Evolutionary conservation across 1,140 invertebrate genomes (phyloP), one percentile per base, ranked within the genome.

Genomic region (Drosophila navojoa): DNA sequence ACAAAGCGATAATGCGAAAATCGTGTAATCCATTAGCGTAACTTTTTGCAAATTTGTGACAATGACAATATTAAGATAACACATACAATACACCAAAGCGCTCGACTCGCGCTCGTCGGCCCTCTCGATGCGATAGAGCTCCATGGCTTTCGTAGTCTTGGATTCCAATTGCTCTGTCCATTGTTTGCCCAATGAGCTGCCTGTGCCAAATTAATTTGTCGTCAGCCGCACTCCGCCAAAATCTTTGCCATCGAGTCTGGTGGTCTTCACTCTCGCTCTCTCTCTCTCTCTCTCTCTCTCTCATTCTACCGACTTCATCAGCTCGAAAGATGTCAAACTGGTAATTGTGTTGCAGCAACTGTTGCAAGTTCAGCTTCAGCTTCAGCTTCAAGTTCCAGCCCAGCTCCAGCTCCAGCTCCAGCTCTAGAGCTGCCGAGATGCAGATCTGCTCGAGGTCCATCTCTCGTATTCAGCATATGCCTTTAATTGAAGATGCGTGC

Each of bases 51-150:
- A 90, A 91, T 91, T 91, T 91, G 90, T 91, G 90, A 91, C 90
- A 91, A 91, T 91, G 90, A 91, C 90, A 91, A 91, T 91, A 91
- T 91, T 91, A 89, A 91, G 90, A 91, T 91, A 91, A 91, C 90
- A 72, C 59, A 80, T 19, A 73, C 70, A 54, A 63, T 62, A 68
- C 64, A 77, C 55, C 64, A 64, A 47, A 58, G 27, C 44, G 40
- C 53, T 16, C 22, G 44, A 15, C 42, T 15, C 6, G 15, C 42
- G 4, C n/a, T 15, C 15, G 4, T n/a, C 42, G n/a, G 42, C 6
- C n/a, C 35, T 38, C 35, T 0, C 11, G 9, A 10, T 10, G 11
- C 35, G 35, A 38, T 38, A 38, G 35, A 38, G 35, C 4, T 38
- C 13, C 35, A 13, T 10, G 16, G 42, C 42, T 42, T n/a, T 42